Evolutionary conservation across 2,888 invertebrate species (phyloP), one percentile per base, ranked within the genome.

Genomic region (Hirtodrosophila confusa): DNA sequence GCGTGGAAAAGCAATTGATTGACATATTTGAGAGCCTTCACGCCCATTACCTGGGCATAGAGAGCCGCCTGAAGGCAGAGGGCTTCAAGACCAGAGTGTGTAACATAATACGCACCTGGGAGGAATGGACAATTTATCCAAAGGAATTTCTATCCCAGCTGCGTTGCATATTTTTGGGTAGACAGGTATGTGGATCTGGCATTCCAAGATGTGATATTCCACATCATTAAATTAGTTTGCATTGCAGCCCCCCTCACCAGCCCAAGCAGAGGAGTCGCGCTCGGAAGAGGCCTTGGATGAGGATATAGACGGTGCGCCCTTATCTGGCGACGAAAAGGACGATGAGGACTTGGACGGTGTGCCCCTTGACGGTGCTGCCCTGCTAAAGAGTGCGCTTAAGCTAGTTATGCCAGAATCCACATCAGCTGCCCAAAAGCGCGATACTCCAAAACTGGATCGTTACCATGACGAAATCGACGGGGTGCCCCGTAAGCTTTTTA

Each of bases 71-170:
- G 55, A 97, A 97, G 93, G 98, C 98, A n/a, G 99, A 99, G 92
- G 98, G 98, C 35, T 98, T 98, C 92, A 97, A 98, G 89, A 95
- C 96, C 61, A 93, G 98, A 44, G 96, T 99, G 33, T 95, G 97
- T 90, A 94, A 96, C 87, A 96, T 97, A 80, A 94, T 99, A 90
- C 95, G 97, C 88, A 97, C 98, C 1, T 99, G 99, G 99, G 98
- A 99, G 91, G 99, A 99, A 90, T 98, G 98, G 95, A 95, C 97
- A 11, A 95, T 99, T 66, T 99, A 99, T 92, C 97, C 99, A 0
- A 96, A 96, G 61, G 98, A 99, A 75, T 97, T 96, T 91, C 93
- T 99, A 68, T 94, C 96, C 69, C 95, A 94, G 89, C 92, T 98
- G 65, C 97, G 98, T 90, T 97, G 97, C 88, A 94, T 96, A 9